These are phyloP conservation scores for Drosophila varians DNA, from an alignment of 1,140 invertebrate genomes.

Conservation along the genomic window DNA sequence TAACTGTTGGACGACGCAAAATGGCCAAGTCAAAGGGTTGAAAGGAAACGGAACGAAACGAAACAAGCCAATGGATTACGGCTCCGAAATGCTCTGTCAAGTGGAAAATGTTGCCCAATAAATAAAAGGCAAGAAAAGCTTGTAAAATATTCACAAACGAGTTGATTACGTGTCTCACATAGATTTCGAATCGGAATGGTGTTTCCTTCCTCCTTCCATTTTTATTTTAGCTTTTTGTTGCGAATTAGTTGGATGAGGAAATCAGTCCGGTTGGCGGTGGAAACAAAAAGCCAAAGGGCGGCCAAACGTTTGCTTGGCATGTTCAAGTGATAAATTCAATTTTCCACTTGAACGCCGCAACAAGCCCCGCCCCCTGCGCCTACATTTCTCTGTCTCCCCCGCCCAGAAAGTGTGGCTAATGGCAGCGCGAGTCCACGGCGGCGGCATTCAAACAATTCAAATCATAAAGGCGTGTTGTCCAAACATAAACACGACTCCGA, in stretches of 20 bases:
- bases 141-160: slow-evolving; percentile 73
- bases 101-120: slow-evolving; percentile 67
- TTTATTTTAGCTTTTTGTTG: slow-evolving; percentile 17
- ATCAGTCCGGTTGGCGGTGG: slow-evolving; percentile 18
- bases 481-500: slow-evolving; percentile 64
- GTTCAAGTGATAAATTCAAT: slow-evolving; percentile 82
- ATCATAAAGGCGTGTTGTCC: slow-evolving; percentile 80
- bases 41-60: slow-evolving; percentile 16
- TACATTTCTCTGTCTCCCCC: not conserved
- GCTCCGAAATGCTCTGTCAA: slow-evolving; percentile 21
- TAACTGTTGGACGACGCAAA: slow-evolving; percentile 46
- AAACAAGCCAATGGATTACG: not conserved
- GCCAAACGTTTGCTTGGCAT: slow-evolving; percentile 61
- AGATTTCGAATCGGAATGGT: slow-evolving; percentile 59
- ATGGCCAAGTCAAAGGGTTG: slow-evolving; percentile 53
- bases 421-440: slow-evolving; percentile 10
- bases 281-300: slow-evolving; percentile 21
- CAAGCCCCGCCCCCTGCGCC: slow-evolving; percentile 7
- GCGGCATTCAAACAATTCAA: slow-evolving; percentile 79
- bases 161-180: slow-evolving; percentile 79
- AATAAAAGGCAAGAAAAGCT: slow-evolving; percentile 22
- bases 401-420: slow-evolving; percentile 67
- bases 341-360: slow-evolving; percentile 75
- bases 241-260: slow-evolving; percentile 52
- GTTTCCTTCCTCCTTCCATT: slow-evolving; percentile 14